Base-by-base conservation (phyloP, 2,797 vertebrate genomes). In the Antrozous pallidus region DNA sequence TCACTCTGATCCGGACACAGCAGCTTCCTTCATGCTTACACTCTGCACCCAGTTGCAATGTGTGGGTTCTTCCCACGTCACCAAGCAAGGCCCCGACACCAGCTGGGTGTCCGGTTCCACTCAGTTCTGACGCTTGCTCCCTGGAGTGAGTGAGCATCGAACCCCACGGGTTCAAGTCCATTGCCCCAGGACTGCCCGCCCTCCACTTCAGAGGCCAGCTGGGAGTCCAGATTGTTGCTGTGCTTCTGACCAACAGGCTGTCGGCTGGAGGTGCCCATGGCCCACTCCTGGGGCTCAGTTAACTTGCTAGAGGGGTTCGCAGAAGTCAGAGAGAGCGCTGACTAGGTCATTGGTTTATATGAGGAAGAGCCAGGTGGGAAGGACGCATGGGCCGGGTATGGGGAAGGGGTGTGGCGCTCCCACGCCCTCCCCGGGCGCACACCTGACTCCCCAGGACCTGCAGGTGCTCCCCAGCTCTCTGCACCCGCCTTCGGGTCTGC, bases 371-470 rank as follows among this genome's bases (percentile, higher is more conserved):
- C 85, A 47, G 69, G 20, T n/a, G 20, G 38, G 20, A n/a, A 33
- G 85, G 85, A 11, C 1, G 6, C 22, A 3, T 0, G 12, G 11
- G 49, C 28, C 1, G n/a, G 49, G 75, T 0, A 17, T 8, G 26
- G 81, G 38, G 10, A 63, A 63, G 38, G 28, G 36, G 26, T 0
- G 5, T 11, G 14, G 45, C 31, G 24, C 24, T 9, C 18, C 36
- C 36, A 1, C 0, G 36, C 2, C 47, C 77, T 26, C 38, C 17
- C 40, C 3, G 5, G 38, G 40, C 1, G 31, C 4, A 1, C 63
- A 10, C 33, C 54, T 2, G 36, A 58, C 4, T 3, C 17, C 11
- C 36, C 12, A 3, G 11, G 26, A 11, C 42, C 75, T 74, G 63
- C 69, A 45, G 2, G 0, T 67, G 85, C 5, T 12, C 85, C 7